Percentiles rank a stretch among this genome's conserved stretches.
Conservation (phyloP, 2,797 vertebrate species). For the Argya squamiceps region DNA sequence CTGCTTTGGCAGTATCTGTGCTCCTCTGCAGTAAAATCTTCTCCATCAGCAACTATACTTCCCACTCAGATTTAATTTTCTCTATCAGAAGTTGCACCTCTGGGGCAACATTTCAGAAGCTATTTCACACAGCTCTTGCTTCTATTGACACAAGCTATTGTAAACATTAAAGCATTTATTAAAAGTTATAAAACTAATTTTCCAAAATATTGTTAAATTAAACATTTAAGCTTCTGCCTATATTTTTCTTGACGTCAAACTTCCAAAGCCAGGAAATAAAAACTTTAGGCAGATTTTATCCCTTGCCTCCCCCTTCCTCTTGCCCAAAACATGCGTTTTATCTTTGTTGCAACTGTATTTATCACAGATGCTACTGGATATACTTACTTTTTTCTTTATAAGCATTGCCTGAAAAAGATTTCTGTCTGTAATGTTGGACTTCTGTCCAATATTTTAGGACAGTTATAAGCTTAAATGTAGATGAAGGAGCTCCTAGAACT, state of each 20-base stretch:
- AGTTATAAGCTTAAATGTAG: neutral
- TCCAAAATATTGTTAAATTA: neutral
- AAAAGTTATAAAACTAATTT: neutral
- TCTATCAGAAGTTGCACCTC: neutral
- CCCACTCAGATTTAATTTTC: neutral
- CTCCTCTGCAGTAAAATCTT: conserved; percentile 20
- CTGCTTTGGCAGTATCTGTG: conserved; percentile 1
- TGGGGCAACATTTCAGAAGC: conserved; percentile 16
- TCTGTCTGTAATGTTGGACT: neutral
- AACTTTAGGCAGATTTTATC: neutral
- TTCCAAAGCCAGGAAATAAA: neutral
- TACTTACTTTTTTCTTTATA: neutral
- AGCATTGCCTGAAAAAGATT: neutral
- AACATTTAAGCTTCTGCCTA: neutral
- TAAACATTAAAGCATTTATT: neutral
- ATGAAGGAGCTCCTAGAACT: neutral
- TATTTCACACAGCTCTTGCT: neutral
- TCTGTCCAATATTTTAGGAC: neutral
- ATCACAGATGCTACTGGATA: neutral
- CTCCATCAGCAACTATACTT: conserved; percentile 30
- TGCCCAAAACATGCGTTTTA: neutral
- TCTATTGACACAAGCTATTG: neutral
- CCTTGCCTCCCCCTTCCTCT: neutral
- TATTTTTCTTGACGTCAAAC: neutral
- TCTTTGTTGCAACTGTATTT: neutral